Conservation (phyloP, 2,797 vertebrate genomes). For the Sebastes nivosus region DNA sequence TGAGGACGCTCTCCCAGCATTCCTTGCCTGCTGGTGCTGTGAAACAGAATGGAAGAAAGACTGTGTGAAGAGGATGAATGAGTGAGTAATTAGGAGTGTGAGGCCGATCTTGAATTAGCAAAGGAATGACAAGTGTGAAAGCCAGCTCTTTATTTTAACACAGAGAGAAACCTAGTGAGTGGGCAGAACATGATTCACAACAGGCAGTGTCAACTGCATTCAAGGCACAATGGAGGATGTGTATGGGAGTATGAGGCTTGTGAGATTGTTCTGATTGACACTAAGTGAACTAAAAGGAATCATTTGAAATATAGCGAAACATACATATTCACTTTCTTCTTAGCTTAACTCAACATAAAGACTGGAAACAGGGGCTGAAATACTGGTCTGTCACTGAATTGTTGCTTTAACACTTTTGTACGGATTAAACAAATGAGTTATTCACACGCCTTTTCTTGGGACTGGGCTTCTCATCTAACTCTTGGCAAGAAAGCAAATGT, state of each 20-base stretch:
- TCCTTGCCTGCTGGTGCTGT: conserved; percentile 49
- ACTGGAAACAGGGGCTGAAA: no score
- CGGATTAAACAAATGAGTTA: no score
- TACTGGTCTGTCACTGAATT: no score
- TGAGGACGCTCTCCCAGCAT: conserved; percentile 66
- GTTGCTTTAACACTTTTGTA: no score
- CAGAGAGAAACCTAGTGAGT: conserved; percentile 53
- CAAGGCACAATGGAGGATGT: conserved; percentile 17
- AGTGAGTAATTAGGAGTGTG: conserved; percentile 72
- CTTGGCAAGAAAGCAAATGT: background rate
- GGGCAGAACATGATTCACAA: conserved; percentile 49
- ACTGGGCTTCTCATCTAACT: background rate
- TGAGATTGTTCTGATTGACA: background rate
- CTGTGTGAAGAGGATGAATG: conserved; percentile 71
- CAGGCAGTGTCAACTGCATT: conserved; percentile 22
- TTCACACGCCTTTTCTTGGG: no score
- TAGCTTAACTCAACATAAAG: no score
- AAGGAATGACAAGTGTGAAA: conserved; percentile 70
- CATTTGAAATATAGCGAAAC: background rate
- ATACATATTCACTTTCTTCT: background rate
- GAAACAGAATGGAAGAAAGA: conserved; percentile 49
- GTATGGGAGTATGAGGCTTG: background rate
- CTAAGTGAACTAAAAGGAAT: background rate
- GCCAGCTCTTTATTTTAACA: conserved; percentile 46
- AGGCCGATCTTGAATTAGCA: conserved; percentile 63